Percentiles rank a stretch among this genome's conserved stretches.
Conservation (phyloP, 2,113 vertebrate genomes). For the Nesoenas mayeri region DNA sequence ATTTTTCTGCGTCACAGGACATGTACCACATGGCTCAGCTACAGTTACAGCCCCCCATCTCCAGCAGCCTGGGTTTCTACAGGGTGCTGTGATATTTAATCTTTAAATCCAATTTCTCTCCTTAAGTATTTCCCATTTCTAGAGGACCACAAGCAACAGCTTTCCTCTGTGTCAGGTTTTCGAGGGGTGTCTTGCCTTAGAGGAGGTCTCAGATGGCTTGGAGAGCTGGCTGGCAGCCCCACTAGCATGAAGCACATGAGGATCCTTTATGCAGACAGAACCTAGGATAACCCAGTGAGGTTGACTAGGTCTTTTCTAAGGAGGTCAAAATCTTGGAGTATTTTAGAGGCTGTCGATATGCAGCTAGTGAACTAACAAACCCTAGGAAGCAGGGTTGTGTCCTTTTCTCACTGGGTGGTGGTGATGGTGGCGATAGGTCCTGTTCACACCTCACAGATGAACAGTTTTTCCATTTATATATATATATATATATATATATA, state of each 20-base stretch:
- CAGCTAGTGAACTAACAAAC: not conserved
- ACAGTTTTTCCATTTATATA: not conserved
- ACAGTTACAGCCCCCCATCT: not conserved
- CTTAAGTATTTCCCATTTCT: not conserved
- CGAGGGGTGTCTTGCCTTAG: not conserved
- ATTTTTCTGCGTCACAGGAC: not conserved
- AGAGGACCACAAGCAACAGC: not conserved
- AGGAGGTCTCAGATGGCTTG: not conserved
- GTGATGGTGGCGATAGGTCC: not conserved
- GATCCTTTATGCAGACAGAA: not conserved
- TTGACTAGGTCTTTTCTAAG: not conserved
- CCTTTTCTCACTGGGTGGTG: not conserved
- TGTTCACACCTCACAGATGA: not conserved
- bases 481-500: no score
- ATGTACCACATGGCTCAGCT: fast-evolving
- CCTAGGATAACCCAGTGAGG: not conserved
- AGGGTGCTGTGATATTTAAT: not conserved
- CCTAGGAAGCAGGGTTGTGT: not conserved
- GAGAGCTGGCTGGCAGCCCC: not conserved
- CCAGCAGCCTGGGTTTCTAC: not conserved
- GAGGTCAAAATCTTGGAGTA: not conserved
- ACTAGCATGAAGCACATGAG: not conserved
- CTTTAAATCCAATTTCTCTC: not conserved
- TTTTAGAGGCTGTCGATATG: not conserved
- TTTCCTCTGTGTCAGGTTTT: not conserved